Base-by-base conservation (phyloP, 2,888 invertebrate genomes). In the Conistra vaccinii region DNA sequence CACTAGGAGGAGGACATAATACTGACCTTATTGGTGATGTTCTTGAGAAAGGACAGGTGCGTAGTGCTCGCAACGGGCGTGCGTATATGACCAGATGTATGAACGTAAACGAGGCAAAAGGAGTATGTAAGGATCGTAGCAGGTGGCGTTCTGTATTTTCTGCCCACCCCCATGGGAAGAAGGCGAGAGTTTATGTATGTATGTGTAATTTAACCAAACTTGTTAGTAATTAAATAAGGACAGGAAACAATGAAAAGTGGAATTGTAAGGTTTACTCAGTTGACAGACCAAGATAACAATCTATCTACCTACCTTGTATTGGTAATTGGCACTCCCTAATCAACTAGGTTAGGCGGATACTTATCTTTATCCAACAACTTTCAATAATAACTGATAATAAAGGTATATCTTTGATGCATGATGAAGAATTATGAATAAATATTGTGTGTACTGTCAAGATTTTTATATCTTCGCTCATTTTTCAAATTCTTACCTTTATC, bases 331-430 rank as follows among this genome's bases (percentile, higher is more conserved):
- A 51, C 35, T 26, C 12, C 9, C 17, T 53, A 17, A 74, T 62
- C 42, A 74, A 74, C 3, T 76, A 39, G 45, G 39, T 66, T 48
- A 76, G 10, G 10, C 32, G 29, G n/a, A 26, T 4, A 42, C 20
- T 57, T 29, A 57, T 48, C 17, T 62, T 10, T 29, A 17, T 9
- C n/a, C 29, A 39, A 12, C 12, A 53, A 17, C 32, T 53, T 45
- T 45, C 32, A 17, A 61, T 6, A 9, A 32, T 26, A n/a, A n/a
- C n/a, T 26, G 32, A 72, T 53, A 42, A 55, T 14, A 14, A 7
- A 23, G 12, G 20, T 62, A 26, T 1, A 20, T 10, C 42, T 42
- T 42, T 14, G 42, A 42, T 42, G 42, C 29, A 17, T 17, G 17
- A 45, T 45, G 45, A 17, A 45, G 17, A 17, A 45, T 45, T 45